Evolutionary conservation across 2,113 vertebrate genomes (phyloP).

Genomic region (Anas platyrhynchos): DNA sequence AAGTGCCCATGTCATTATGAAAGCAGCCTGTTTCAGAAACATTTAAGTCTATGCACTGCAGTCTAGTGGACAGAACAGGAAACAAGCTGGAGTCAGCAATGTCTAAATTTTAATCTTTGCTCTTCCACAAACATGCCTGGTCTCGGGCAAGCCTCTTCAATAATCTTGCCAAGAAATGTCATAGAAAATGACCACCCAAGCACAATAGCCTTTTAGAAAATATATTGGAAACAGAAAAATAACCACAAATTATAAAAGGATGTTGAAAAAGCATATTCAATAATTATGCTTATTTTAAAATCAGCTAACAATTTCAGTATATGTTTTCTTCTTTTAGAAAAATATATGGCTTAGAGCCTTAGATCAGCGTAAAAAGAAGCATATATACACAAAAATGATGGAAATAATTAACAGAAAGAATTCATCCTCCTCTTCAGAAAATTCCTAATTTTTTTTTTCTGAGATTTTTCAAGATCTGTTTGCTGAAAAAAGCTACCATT

Average conservation of each 20-base stretch:
- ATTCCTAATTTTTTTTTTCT: not conserved
- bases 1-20: not conserved
- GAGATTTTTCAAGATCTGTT: not conserved
- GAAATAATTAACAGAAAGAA: not conserved
- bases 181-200: constrained; percentile 46
- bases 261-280: constrained; percentile 1
- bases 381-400: not conserved
- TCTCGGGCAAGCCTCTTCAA: constrained; percentile 16
- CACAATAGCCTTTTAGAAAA: constrained; percentile 33
- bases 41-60: constrained; percentile 37
- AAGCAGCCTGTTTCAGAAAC: not conserved
- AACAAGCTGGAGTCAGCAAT: not conserved
- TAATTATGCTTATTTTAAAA: constrained; percentile 13
- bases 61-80: constrained; percentile 50
- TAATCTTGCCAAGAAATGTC: constrained; percentile 25
- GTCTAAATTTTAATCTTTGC: not conserved
- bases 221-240: not conserved
- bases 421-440: not conserved
- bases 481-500: not conserved
- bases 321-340: not conserved
- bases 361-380: not conserved
- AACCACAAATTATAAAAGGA: constrained; percentile 15
- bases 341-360: not conserved
- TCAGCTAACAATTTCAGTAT: constrained; percentile 10
- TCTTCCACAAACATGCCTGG: not conserved